Evolutionary conservation across 2,888 invertebrate species (phyloP).

Genomic region (Barypeithes pellucidus): DNA sequence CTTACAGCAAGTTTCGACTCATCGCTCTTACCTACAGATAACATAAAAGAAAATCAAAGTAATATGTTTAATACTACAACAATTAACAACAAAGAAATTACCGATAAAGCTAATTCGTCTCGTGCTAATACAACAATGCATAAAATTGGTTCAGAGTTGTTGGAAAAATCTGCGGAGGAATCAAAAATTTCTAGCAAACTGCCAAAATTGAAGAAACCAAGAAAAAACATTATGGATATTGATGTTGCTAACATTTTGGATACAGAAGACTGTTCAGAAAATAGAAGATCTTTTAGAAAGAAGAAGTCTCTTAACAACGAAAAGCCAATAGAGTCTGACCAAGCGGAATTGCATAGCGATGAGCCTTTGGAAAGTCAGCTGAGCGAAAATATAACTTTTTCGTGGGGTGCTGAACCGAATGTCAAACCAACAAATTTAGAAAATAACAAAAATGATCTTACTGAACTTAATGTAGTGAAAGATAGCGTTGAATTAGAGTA

Average conservation of each 20-base stretch:
- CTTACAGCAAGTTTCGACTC: neutral
- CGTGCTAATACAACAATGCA: neutral
- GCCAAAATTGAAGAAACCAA: constrained; percentile 13
- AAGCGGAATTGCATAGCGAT: neutral
- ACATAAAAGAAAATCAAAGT: neutral
- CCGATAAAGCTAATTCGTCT: neutral
- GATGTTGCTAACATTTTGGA: constrained; percentile 47
- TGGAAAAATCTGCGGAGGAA: neutral
- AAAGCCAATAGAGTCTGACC: neutral
- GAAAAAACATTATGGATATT: constrained; percentile 44
- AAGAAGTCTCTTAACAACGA: constrained; percentile 2
- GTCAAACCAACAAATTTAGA: neutral
- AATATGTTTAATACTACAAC: neutral
- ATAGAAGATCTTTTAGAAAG: constrained; percentile 33
- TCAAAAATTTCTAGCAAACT: constrained; percentile 19
- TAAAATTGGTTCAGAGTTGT: neutral
- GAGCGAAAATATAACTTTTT: constrained; percentile 5
- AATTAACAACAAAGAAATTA: neutral
- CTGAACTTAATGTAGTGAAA: neutral
- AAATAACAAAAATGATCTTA: neutral
- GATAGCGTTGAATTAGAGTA: neutral
- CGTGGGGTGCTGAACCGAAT: neutral
- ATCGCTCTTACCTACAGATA: neutral
- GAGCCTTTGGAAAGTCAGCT: neutral
- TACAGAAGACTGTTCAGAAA: constrained; percentile 6